Base-by-base conservation (phyloP, 2,888 invertebrate species). In the Leptinotarsa rubiginosa region DNA sequence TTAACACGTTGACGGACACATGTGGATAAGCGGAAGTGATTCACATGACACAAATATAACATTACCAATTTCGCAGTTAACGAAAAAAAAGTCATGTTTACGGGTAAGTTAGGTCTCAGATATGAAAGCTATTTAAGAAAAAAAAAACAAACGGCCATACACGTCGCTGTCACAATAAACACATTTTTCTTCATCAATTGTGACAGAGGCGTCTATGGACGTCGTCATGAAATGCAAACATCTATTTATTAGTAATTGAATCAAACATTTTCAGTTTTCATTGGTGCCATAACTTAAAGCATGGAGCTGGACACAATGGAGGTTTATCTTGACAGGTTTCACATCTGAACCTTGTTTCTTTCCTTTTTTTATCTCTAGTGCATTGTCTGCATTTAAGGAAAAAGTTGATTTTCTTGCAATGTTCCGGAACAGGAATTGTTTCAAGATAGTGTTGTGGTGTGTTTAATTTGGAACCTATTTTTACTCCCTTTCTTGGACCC, bases 1-100 rank as follows among this genome's bases (percentile, higher is more conserved):
- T 25, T 59, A 65, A 65, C 65, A 69, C 69, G 69, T 69, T 69
- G 69, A 59, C 69, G 69, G 62, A 69, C 62, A 69, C 59, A 18
- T 62, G 59, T 13, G 22, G 18, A 70, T 47, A 22, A 47, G 22
- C 18, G 47, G 18, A 62, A n/a, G 47, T 59, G 47, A 10, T 41
- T 41, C n/a, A 18, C 47, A 18, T 62, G 25, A 70, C 47, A 62
- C 20, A 47, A 56, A 47, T 62, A 47, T 47, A 70, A 41, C 47
- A 52, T 41, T 41, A 41, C 41, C 18, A n/a, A 62, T 56, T 20
- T 62, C 15, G n/a, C 10, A 12, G 47, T 52, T 62, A 70, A 15
- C 15, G 47, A 56, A 49, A 47, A 41, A 12, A 41, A 41, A 41
- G 41, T 25, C 41, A 52, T 59, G 20, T 31, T 41, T 56, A 54